Conservation (phyloP, 2,888 invertebrate genomes). For the Drosophila quinaria region DNA sequence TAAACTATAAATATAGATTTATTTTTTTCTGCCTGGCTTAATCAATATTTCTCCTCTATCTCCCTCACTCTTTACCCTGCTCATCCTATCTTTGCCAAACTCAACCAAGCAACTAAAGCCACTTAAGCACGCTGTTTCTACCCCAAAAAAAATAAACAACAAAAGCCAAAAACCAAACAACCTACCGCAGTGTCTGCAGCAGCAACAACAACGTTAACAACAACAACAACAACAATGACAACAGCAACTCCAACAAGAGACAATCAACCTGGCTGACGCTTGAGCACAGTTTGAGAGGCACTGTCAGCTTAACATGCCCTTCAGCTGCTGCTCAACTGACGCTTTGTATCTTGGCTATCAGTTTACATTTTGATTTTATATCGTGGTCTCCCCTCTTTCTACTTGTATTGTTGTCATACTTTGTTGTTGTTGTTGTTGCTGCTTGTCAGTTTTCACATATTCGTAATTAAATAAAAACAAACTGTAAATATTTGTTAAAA, state of each 20-base stretch:
- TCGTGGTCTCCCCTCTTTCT: not conserved
- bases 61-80: slow-evolving; percentile 18
- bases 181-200: slow-evolving; percentile 68
- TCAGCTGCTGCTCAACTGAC: slow-evolving; percentile 34
- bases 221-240: slow-evolving; percentile 31
- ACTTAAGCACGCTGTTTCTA: slow-evolving; percentile 70
- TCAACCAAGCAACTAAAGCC: slow-evolving; percentile 52
- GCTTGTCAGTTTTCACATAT: slow-evolving; percentile 41
- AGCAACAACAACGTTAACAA: slow-evolving; percentile 26
- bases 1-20: slow-evolving; percentile 1
- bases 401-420: slow-evolving; percentile 1
- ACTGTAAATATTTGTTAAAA: slow-evolving; percentile 79
- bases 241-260: slow-evolving; percentile 10
- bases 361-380: slow-evolving; percentile 65
- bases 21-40: slow-evolving; percentile 4
- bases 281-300: slow-evolving; percentile 69
- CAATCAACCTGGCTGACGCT: slow-evolving; percentile 51
- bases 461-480: slow-evolving; percentile 67
- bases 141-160: slow-evolving; percentile 38
- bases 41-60: slow-evolving; percentile 36
- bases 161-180: slow-evolving; percentile 61
- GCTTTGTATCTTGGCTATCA: slow-evolving; percentile 60
- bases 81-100: slow-evolving; percentile 3
- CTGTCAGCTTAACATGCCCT: slow-evolving; percentile 55
- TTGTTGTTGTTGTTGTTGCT: not conserved